Evolutionary conservation across 1,140 invertebrate species (phyloP), one percentile per base, ranked within the genome.

Genomic region (Caenorhabditis remanei): DNA sequence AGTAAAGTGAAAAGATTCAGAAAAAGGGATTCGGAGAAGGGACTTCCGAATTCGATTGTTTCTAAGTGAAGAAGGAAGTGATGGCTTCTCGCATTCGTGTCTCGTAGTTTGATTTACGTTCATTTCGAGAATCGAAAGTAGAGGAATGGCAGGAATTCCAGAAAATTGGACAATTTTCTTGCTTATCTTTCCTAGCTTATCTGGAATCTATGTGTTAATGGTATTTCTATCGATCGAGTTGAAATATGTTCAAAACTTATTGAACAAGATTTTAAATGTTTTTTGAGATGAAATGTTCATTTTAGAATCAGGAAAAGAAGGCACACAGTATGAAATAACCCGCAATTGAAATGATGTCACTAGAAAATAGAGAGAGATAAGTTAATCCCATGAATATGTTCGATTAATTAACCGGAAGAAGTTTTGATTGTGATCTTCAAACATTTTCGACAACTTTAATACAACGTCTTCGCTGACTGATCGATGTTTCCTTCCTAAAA

Each of bases 381-480:
- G n/a, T 16, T 79, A 79, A 50, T 79, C 71, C 71, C 71, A 79
- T 7, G 71, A 79, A 79, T 79, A 79, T 8, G 71, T 79, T 50
- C n/a, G 43, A 50, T 79, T 79, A 46, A 79, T 79, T 50, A 79
- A 50, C n/a, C 46, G 71, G 21, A 79, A 79, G n/a, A 79, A 79
- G 71, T 79, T 79, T 79, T 79, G 71, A 79, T 79, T 79, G 46
- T 79, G 71, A 6, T 79, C 71, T 50, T 79, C 71, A n/a, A 79
- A 79, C 71, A 50, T 79, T 13, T 79, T 50, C 32, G 71, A 79
- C 14, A 79, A n/a, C 19, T 79, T 79, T 19, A 50, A 13, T 4
- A 79, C 71, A 11, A 79, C 71, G 13, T 79, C 71, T 11, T 79
- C 71, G 21, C 71, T 79, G 9, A 79, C 14, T 6, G 71, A 79